Conservation (phyloP, 2,888 invertebrate species). For the Habrosyne pyritoides region DNA sequence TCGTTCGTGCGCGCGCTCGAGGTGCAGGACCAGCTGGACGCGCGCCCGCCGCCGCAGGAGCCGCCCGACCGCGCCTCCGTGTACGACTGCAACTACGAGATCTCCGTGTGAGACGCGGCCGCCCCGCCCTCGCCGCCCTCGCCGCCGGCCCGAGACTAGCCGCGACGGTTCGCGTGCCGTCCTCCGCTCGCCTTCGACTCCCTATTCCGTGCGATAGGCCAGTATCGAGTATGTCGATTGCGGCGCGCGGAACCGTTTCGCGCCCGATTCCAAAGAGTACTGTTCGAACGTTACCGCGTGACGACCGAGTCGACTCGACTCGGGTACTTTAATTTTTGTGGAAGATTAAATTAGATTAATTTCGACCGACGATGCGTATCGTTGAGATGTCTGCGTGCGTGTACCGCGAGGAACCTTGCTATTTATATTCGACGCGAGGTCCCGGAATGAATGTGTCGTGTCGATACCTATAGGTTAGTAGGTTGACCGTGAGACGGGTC, state of each 20-base stretch:
- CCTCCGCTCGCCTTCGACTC: constrained; percentile 16
- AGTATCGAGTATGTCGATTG: not conserved
- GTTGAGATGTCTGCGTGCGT: not conserved
- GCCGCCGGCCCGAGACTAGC: constrained; percentile 9
- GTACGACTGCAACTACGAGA: constrained; percentile 97
- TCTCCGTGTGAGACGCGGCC: constrained; percentile 89
- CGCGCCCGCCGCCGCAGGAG: constrained; percentile 78
- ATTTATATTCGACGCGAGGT: constrained; percentile 4
- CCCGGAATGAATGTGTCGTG: not conserved
- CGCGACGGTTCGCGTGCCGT: constrained; percentile 20
- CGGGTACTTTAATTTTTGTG: not conserved
- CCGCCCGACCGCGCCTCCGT: constrained; percentile 94
- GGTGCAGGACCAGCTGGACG: constrained; percentile 94
- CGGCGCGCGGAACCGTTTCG: constrained; percentile 8
- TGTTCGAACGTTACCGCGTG: constrained; percentile 9
- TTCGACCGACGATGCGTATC: not conserved
- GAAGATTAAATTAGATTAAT: not conserved
- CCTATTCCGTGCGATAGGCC: constrained; percentile 12
- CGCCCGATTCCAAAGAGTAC: constrained; percentile 6
- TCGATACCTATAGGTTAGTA: not conserved
- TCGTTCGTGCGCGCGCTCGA: constrained; percentile 95
- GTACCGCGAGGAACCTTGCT: not conserved
- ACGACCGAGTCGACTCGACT: constrained; percentile 12
- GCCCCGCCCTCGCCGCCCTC: constrained; percentile 12
- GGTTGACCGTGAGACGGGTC: constrained; percentile 21